Conservation (phyloP, 2,797 vertebrate species). For the Rhabdomys pumilio region DNA sequence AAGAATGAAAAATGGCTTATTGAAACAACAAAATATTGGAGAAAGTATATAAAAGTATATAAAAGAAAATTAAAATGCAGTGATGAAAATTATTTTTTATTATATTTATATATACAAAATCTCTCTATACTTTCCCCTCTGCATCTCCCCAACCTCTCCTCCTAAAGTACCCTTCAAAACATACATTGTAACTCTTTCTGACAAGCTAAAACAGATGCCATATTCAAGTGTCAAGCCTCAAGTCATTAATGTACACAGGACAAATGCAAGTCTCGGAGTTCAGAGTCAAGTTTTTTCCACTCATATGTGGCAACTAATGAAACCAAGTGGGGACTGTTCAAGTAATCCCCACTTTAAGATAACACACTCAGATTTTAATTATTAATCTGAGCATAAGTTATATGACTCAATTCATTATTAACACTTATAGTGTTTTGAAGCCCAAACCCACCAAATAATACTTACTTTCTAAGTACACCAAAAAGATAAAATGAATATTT, state of each 20-base stretch:
- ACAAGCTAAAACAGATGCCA: background rate
- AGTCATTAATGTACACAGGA: background rate
- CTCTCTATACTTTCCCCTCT: background rate
- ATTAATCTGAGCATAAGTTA: background rate
- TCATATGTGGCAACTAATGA: background rate
- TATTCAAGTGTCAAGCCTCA: background rate
- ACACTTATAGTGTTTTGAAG: background rate
- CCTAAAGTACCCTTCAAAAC: background rate
- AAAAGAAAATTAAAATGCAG: background rate
- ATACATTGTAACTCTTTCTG: background rate
- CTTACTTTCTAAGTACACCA: background rate
- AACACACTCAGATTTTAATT: background rate
- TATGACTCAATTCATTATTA: background rate
- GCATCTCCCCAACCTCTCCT: background rate
- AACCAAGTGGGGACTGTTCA: background rate
- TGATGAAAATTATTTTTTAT: background rate
- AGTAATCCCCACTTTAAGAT: background rate
- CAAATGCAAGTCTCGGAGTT: background rate
- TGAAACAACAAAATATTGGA: background rate
- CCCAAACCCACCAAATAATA: background rate
- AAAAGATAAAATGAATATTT: background rate
- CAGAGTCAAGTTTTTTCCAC: background rate
- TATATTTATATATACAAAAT: background rate
- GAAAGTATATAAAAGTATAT: background rate
- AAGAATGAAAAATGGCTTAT: background rate